Evolutionary conservation across 2,797 vertebrate genomes (phyloP).

Genomic region (Natrix natrix): DNA sequence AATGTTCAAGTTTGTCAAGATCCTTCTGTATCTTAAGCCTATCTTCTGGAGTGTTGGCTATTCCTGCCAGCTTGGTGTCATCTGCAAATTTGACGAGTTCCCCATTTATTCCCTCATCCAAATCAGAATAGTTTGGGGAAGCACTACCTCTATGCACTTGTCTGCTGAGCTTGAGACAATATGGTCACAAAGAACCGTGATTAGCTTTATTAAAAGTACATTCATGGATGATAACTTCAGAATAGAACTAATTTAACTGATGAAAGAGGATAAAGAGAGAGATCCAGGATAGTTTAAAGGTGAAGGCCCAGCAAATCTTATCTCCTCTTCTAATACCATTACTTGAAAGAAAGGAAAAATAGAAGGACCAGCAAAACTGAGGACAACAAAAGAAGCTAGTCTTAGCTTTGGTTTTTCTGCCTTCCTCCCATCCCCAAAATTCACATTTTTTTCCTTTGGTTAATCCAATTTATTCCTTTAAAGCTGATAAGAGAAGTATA

Average conservation of each 20-base stretch:
- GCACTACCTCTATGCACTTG: background rate
- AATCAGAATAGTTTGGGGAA: background rate
- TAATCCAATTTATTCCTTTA: background rate
- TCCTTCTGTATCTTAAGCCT: too few species aligned
- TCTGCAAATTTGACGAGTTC: too few species aligned
- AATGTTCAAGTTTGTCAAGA: too few species aligned
- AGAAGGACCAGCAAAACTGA: background rate
- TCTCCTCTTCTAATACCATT: background rate
- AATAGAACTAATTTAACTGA: background rate
- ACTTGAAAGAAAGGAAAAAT: background rate
- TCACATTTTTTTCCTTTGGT: background rate
- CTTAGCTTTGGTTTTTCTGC: background rate
- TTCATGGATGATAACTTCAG: background rate
- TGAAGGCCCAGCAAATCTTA: background rate
- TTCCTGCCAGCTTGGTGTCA: too few species aligned
- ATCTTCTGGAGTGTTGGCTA: too few species aligned
- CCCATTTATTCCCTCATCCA: too few species aligned
- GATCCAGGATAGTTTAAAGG: background rate
- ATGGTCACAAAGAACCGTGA: too few species aligned
- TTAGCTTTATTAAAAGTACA: background rate
- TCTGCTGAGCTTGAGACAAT: background rate
- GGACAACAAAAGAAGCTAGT: background rate
- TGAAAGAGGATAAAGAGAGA: background rate
- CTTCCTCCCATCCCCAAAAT: background rate
- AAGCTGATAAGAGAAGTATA: background rate